Evolutionary conservation across 1,140 invertebrate genomes (phyloP), one percentile per base, ranked within the genome.

Genomic region (Pseudachorutes palmiensis): DNA sequence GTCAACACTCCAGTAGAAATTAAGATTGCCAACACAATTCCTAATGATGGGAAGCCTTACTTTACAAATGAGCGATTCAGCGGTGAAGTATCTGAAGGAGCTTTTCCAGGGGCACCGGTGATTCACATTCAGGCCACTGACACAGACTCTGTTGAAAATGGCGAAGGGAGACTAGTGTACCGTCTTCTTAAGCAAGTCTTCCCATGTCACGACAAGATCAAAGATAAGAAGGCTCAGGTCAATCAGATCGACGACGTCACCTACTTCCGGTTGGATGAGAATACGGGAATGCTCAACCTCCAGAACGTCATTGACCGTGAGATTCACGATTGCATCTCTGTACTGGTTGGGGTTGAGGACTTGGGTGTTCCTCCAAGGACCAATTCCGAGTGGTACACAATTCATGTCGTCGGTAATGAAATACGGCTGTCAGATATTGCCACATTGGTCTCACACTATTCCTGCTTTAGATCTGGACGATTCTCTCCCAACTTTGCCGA

Each of bases 21-120:
- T 1, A 88, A 86, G 69, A 86, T 92, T 29, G 88, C 89, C 0
- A 89, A 92, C 74, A 87, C 92, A 0, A 88, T 88, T 48, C 85
- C 85, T 64, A 92, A 92, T 75, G 89, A 92, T 76, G 90, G 89
- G 0, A 86, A 91, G 5, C 90, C 90, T 0, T 79, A 83, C 5
- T 90, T 92, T 55, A 61, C 41, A 2, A 71, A 70, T 65, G 62
- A 68, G 2, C 71, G 70, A 29, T 63, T 63, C 19, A 73, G 67
- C 16, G 68, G 64, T 16, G 57, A 41, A 0, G 65, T 71, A 62
- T 78, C 78, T 60, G 75, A 86, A 82, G 88, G 89, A 72, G 85
- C 88, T 1, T 84, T 86, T 0, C 80, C 87, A 26, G 88, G 88
- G 0, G 85, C 88, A 1, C 82, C 84, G 0, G 88, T 92, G 0